A percentile compares a stretch with the other conserved stretches of the same genome.
Conservation (phyloP, 2,113 vertebrate species). For the Sinosuthora webbiana region DNA sequence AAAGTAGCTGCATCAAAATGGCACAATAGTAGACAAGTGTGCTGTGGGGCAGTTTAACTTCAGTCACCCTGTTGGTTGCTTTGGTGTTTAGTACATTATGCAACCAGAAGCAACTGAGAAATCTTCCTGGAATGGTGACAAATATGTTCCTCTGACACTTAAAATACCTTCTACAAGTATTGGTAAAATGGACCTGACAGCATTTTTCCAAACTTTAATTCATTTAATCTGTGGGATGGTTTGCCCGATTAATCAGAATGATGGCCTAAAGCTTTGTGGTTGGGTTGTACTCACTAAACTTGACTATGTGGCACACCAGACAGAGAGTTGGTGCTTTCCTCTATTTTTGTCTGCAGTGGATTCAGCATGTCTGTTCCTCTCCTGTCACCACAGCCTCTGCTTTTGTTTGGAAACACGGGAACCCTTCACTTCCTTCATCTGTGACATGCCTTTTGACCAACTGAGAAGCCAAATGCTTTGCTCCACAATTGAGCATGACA, state of each 20-base stretch:
- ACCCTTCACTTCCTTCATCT: neutral
- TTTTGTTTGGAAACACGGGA: neutral
- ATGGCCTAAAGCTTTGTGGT: neutral
- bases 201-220: neutral
- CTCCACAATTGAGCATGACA: neutral
- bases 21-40: neutral
- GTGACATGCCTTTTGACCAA: neutral
- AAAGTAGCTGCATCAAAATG: neutral
- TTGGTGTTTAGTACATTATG: neutral
- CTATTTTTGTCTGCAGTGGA: neutral
- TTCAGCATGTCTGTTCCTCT: neutral
- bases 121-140: neutral
- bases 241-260: neutral
- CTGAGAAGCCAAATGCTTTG: neutral
- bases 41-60: neutral
- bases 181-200: neutral
- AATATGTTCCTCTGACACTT: neutral
- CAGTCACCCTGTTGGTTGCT: neutral
- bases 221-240: neutral
- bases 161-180: neutral
- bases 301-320: accelerated
- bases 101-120: neutral
- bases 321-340: neutral
- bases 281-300: neutral
- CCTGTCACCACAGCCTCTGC: neutral